Evolutionary conservation across 2,797 vertebrate species (phyloP).

Genomic region (Arrhamphus sclerolepis): DNA sequence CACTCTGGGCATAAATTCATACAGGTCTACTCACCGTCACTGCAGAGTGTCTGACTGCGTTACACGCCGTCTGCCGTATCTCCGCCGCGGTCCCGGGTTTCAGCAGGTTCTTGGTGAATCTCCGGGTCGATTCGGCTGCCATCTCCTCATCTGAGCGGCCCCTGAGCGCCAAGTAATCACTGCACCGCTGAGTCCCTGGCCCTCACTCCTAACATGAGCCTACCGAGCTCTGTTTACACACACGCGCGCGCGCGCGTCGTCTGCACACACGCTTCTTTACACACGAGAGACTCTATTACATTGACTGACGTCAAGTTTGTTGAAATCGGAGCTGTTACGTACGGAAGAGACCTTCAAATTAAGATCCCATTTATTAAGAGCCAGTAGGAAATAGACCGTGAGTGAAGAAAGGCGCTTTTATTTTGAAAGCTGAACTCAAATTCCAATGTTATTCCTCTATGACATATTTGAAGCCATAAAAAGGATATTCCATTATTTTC

Average conservation of each 20-base stretch:
- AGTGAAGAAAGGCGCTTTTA: slow-evolving; percentile 17
- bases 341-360: slow-evolving; percentile 38
- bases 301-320: neutral
- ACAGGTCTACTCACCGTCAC: slow-evolving; percentile 74
- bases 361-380: slow-evolving; percentile 3
- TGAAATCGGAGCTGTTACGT: neutral
- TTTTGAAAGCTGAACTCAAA: slow-evolving; percentile 27
- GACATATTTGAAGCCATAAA: neutral
- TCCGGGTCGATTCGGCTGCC: slow-evolving; percentile 89
- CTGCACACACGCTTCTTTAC: neutral
- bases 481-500: neutral
- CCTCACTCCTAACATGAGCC: slow-evolving; percentile 55
- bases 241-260: slow-evolving; percentile 19
- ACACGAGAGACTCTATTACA: slow-evolving; percentile 3
- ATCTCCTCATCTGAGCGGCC: slow-evolving; percentile 82
- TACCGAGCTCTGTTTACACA: slow-evolving; percentile 66
- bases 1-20: slow-evolving; percentile 28
- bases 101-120: slow-evolving; percentile 94
- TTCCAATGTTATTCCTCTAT: neutral
- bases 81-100: slow-evolving; percentile 91
- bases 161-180: slow-evolving; percentile 15
- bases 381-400: fast-evolving
- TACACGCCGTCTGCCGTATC: slow-evolving; percentile 87
- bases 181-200: slow-evolving; percentile 53
- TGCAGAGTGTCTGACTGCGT: slow-evolving; percentile 77